phyloP scores from a whole-genome alignment of 2,888 invertebrate genomes.

The Cerastis rubricosa region DNA sequence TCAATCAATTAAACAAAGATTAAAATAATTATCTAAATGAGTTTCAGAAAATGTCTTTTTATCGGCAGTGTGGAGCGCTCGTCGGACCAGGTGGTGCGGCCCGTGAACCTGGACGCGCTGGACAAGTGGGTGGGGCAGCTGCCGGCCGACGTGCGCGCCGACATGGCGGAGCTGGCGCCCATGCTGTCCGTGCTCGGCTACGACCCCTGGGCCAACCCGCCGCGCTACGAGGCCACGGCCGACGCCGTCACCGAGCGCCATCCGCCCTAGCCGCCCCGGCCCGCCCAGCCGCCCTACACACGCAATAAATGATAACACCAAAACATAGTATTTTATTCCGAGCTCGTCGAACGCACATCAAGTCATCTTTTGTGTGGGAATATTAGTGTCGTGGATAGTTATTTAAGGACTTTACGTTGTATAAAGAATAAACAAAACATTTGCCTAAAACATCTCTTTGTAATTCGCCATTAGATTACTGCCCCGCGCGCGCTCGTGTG shows the following conservation, averaged over 20 bases:
- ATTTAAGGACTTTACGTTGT: slow-evolving; percentile 40
- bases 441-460: too few relatives aligned
- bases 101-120: slow-evolving; percentile 98
- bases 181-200: slow-evolving; percentile 98
- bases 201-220: slow-evolving; percentile 99
- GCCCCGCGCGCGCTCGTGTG: too few relatives aligned
- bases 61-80: slow-evolving; percentile 98
- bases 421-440: slow-evolving; percentile 22
- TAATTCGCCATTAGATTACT: too few relatives aligned
- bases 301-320: slow-evolving; percentile 50
- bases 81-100: slow-evolving; percentile 99
- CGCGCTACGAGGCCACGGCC: slow-evolving; percentile 95
- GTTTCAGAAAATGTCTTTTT: too few relatives aligned
- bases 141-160: slow-evolving; percentile 97
- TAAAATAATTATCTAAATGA: too few relatives aligned
- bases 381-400: slow-evolving; percentile 21
- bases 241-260: slow-evolving; percentile 65
- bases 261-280: slow-evolving; percentile 58
- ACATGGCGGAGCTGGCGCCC: slow-evolving; percentile 98
- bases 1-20: too few relatives aligned
- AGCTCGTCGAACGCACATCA: slow-evolving; percentile 88
- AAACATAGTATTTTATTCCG: slow-evolving; percentile 76
- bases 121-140: slow-evolving; percentile 97
- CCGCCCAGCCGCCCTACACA: slow-evolving; percentile 31
- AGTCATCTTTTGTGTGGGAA: background rate